These are phyloP conservation scores for Addax nasomaculatus DNA, from an alignment of 2,113 vertebrate genomes.

Conservation along the genomic window DNA sequence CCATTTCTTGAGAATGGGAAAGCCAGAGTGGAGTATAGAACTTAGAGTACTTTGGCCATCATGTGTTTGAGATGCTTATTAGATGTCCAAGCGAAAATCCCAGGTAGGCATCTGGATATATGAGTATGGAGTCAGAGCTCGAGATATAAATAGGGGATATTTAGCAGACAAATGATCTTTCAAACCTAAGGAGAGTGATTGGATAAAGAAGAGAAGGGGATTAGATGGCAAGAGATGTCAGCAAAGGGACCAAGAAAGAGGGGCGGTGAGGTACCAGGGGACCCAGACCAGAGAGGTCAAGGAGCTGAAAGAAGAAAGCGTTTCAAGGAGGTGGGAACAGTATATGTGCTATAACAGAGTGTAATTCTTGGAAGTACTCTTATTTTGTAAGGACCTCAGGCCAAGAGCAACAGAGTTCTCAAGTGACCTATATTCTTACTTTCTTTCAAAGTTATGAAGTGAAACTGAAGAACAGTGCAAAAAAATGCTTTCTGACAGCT, in stretches of 20 bases:
- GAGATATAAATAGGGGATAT: background rate
- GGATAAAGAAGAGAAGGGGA: background rate
- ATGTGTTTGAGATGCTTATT: background rate
- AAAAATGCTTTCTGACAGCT: background rate
- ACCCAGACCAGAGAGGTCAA: background rate
- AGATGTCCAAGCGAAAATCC: too few relatives aligned
- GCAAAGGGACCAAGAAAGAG: background rate
- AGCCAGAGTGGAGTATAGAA: background rate
- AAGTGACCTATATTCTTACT: background rate
- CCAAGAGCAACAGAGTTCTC: slow-evolving; percentile 33
- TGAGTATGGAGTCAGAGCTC: background rate
- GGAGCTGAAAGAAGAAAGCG: background rate
- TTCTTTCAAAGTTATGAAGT: background rate
- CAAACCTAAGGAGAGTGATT: background rate
- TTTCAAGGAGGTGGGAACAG: background rate
- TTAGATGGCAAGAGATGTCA: background rate
- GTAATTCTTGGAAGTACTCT: background rate
- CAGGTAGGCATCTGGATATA: background rate
- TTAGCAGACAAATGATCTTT: background rate
- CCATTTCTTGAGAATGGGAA: background rate
- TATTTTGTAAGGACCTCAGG: background rate
- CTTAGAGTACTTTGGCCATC: background rate
- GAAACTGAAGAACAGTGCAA: background rate
- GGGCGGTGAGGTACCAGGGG: background rate
- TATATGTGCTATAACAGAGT: background rate